Conservation (phyloP, 2,797 vertebrate species). For the Catostomus latipinnis region DNA sequence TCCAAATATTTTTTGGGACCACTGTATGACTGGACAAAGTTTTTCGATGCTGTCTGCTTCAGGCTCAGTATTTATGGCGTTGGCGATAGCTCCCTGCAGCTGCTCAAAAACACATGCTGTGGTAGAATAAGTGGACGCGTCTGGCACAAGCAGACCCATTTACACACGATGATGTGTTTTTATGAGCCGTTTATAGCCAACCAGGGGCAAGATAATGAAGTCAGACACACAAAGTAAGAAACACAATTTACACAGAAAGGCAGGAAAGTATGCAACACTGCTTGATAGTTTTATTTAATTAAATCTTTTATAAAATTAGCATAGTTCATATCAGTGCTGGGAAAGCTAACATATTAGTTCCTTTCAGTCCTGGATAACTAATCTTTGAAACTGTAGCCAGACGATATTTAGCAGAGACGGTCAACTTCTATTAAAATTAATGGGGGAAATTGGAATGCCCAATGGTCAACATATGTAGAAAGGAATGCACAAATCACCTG, state of each 20-base stretch:
- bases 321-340: too few species aligned
- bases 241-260: not conserved
- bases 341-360: too few species aligned
- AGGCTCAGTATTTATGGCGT: not conserved
- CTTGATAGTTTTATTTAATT: not conserved
- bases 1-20: conserved; percentile 12
- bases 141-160: conserved; percentile 70
- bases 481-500: too few species aligned
- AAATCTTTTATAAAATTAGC: not conserved
- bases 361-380: too few species aligned
- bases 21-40: not conserved
- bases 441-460: too few species aligned
- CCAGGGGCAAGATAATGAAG: conserved; percentile 23
- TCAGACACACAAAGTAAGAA: not conserved
- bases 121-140: conserved; percentile 51
- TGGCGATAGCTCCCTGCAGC: not conserved
- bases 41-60: not conserved
- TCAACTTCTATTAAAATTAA: too few species aligned
- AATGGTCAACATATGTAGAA: too few species aligned
- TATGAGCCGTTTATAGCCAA: conserved; percentile 66
- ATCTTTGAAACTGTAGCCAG: too few species aligned
- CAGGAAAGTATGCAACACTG: not conserved
- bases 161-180: conserved; percentile 59
- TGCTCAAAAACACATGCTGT: not conserved
- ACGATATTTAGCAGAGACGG: too few species aligned